A percentile compares a stretch with the other conserved stretches of the same genome.
Evolutionary conservation across 2,888 invertebrate species (phyloP).

Genomic region (Cosmia trapezina): DNA sequence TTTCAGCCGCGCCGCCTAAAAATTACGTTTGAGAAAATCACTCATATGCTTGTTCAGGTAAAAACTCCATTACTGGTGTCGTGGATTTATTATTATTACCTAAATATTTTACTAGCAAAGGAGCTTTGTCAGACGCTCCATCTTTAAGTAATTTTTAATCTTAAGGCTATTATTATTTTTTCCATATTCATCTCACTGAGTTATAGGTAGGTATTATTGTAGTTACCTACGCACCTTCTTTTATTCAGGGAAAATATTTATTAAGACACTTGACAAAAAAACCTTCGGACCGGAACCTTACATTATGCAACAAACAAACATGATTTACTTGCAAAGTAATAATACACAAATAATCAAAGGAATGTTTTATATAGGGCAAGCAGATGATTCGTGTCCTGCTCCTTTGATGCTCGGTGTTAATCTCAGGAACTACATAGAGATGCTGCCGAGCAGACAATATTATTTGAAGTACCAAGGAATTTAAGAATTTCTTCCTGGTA

Average conservation of each 20-base stretch:
- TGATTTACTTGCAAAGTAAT: no score
- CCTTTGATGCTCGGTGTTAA: slow-evolving; percentile 10
- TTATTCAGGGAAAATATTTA: neutral
- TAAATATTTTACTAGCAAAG: neutral
- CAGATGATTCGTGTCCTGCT: slow-evolving; percentile 23
- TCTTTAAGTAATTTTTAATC: no score
- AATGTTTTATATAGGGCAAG: slow-evolving; percentile 12
- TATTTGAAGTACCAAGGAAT: neutral
- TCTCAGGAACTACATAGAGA: neutral
- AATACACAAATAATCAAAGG: no score
- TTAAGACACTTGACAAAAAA: neutral
- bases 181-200: neutral
- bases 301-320: neutral
- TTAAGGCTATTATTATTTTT: neutral
- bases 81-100: neutral
- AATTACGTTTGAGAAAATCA: no score
- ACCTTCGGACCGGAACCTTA: neutral
- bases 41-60: no score
- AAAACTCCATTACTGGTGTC: no score
- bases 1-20: no score
- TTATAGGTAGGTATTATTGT: neutral
- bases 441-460: slow-evolving; percentile 1
- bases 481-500: neutral
- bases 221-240: neutral
- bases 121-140: neutral